phyloP scores from a whole-genome alignment of 2,888 invertebrate genomes.

The Pegoplata infirma region DNA sequence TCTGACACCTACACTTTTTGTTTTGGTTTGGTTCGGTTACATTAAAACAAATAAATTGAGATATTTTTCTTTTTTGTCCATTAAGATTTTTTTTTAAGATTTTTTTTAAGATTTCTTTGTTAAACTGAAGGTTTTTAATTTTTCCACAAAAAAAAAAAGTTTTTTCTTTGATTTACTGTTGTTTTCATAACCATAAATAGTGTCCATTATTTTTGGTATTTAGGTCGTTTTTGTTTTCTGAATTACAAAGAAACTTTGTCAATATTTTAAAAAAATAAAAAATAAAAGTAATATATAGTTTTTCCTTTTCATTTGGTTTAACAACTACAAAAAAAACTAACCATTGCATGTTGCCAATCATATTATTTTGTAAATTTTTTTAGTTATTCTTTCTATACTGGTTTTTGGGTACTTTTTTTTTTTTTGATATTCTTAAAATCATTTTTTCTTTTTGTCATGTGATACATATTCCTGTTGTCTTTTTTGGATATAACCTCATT shows the following conservation, averaged over 20 bases:
- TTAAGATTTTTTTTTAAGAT: slow-evolving; percentile 52
- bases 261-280: background rate
- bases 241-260: background rate
- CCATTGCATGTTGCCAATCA: background rate
- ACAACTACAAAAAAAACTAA: background rate
- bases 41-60: slow-evolving; percentile 25
- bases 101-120: slow-evolving; percentile 27
- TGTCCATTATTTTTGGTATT: slow-evolving; percentile 53
- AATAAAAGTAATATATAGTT: background rate
- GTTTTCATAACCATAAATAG: slow-evolving; percentile 47
- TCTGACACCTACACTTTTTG: slow-evolving; percentile 51
- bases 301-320: background rate
- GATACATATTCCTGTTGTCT: background rate
- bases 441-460: background rate
- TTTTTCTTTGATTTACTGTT: slow-evolving; percentile 40
- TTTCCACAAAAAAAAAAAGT: background rate
- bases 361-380: no score
- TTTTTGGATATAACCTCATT: background rate
- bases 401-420: background rate
- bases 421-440: background rate
- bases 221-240: slow-evolving; percentile 38
- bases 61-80: slow-evolving; percentile 38
- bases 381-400: background rate
- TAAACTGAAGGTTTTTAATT: slow-evolving; percentile 1
- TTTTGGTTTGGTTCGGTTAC: no score